phyloP scores from a whole-genome alignment of 2,797 vertebrate species.

The Myotis findleyi region DNA sequence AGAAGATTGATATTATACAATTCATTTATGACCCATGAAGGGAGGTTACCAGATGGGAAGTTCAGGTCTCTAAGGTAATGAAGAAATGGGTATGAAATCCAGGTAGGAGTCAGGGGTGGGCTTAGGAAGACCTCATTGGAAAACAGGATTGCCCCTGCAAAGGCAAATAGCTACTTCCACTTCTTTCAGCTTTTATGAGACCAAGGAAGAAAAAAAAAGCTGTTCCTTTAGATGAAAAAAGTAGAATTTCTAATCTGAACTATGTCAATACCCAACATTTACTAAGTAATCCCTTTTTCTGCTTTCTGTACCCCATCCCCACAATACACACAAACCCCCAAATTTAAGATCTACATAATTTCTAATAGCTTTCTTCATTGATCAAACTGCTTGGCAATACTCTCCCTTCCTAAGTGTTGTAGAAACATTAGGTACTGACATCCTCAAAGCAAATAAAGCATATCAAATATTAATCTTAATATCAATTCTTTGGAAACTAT shows the following conservation, averaged over 20 bases:
- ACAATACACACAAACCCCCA: neutral
- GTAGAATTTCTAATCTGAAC: neutral
- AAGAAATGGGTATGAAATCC: neutral
- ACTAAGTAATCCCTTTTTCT: neutral
- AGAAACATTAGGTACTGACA: neutral
- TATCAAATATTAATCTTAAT: slow-evolving; percentile 43
- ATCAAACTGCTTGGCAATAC: neutral
- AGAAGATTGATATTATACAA: neutral
- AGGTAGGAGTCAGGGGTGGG: fast-evolving
- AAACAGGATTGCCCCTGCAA: neutral
- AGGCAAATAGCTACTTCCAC: neutral
- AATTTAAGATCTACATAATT: neutral
- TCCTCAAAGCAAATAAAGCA: neutral
- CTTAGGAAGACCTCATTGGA: neutral
- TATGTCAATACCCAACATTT: neutral
- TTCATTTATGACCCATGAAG: neutral
- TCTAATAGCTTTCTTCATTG: neutral
- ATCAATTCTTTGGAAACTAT: neutral
- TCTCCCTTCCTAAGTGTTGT: neutral
- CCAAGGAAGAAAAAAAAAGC: neutral
- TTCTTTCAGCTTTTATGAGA: neutral
- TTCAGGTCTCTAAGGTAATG: neutral
- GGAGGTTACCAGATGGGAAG: neutral
- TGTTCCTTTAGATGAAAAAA: neutral
- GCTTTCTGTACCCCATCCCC: neutral